phyloP scores from a whole-genome alignment of 2,113 vertebrate genomes.

The Catharus minimus region DNA sequence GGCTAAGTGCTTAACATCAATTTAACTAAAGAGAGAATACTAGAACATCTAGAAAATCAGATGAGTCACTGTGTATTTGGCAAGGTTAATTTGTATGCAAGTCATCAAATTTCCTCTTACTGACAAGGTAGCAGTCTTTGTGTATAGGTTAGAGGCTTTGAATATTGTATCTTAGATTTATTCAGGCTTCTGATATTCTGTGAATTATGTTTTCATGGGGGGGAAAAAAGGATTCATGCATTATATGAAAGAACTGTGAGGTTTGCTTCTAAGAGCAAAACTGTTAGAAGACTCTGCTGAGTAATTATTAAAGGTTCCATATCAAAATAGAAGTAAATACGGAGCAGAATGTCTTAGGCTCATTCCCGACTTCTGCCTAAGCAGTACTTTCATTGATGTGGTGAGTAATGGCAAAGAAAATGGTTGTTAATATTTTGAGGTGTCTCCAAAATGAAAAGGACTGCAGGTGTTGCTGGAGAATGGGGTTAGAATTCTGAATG shows the following conservation, averaged over 20 bases:
- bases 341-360: neutral
- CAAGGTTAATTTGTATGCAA: neutral
- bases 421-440: neutral
- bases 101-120: neutral
- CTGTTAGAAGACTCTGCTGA: neutral
- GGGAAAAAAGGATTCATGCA: neutral
- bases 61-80: neutral
- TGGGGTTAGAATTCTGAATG: neutral
- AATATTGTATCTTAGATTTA: neutral
- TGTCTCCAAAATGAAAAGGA: neutral
- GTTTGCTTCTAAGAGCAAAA: neutral
- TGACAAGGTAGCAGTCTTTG: neutral
- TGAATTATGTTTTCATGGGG: neutral
- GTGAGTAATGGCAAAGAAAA: neutral
- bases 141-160: neutral
- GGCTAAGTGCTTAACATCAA: neutral
- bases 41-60: neutral
- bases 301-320: neutral
- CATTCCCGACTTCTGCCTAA: neutral
- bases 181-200: neutral
- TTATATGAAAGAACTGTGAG: neutral
- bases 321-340: neutral
- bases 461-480: neutral
- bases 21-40: neutral
- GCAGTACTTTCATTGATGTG: neutral